Evolutionary conservation across 2,888 invertebrate genomes (phyloP).

Genomic region (Ectemnius lituratus): DNA sequence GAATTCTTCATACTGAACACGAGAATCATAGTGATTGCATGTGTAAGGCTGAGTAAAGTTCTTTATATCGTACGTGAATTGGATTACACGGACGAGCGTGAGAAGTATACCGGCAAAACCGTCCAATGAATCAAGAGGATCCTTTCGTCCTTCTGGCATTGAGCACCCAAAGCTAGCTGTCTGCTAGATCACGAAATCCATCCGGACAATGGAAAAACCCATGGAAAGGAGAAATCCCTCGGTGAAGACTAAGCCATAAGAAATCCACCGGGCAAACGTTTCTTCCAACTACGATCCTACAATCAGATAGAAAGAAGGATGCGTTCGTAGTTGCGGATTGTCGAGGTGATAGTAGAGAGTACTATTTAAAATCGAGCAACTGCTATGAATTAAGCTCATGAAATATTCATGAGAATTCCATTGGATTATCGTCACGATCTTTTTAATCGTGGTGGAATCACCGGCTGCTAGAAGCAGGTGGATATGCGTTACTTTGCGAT

Average conservation of each 20-base stretch:
- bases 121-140: background rate
- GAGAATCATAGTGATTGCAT: no score
- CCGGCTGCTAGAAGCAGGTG: background rate
- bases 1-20: no score
- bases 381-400: background rate
- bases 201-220: constrained; percentile 21
- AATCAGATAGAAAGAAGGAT: no score
- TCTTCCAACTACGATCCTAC: background rate
- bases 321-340: no score
- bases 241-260: constrained; percentile 12
- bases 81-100: constrained; percentile 12
- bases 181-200: constrained; percentile 3
- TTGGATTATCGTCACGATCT: background rate
- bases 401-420: background rate
- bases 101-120: background rate
- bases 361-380: no score
- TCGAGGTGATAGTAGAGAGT: background rate
- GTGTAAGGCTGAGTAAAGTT: no score
- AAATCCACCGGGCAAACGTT: constrained; percentile 13
- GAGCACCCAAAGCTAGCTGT: background rate
- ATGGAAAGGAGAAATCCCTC: constrained; percentile 19
- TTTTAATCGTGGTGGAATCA: no score
- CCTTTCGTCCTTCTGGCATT: background rate
- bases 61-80: constrained; percentile 1
- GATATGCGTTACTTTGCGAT: background rate